Conservation (phyloP, 2,888 invertebrate genomes). For the Apodemia hepburni region DNA sequence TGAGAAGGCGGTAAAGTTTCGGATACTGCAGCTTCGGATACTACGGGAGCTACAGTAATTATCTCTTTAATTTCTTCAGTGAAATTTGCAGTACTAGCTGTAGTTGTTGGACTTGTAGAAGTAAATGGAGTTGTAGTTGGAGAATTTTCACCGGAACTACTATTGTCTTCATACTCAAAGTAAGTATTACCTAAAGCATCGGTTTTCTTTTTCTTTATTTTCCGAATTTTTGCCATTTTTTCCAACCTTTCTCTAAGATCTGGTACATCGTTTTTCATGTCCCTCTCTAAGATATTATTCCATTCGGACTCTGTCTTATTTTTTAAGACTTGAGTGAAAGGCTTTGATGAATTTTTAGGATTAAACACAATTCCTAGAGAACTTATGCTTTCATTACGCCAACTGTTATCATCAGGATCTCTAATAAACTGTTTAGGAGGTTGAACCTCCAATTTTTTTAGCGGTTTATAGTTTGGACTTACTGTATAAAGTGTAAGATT, state of each 20-base stretch:
- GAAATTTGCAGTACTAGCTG: slow-evolving; percentile 10
- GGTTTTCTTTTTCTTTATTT: slow-evolving; percentile 59
- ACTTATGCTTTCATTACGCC: slow-evolving; percentile 72
- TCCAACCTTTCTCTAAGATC: slow-evolving; percentile 62
- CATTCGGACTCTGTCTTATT: slow-evolving; percentile 66
- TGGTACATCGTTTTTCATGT: slow-evolving; percentile 49
- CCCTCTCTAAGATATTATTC: slow-evolving; percentile 46
- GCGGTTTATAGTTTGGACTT: slow-evolving; percentile 59
- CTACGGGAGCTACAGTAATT: not conserved
- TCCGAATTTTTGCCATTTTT: slow-evolving; percentile 63
- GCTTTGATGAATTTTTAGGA: slow-evolving; percentile 66
- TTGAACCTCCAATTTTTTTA: slow-evolving; percentile 65
- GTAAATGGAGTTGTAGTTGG: slow-evolving; percentile 25
- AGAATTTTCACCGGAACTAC: slow-evolving; percentile 42
- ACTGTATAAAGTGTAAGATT: slow-evolving; percentile 49
- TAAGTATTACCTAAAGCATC: slow-evolving; percentile 56
- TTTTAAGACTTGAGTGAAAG: slow-evolving; percentile 66
- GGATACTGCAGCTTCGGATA: not conserved
- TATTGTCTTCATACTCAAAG: slow-evolving; percentile 57
- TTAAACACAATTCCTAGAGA: slow-evolving; percentile 72
- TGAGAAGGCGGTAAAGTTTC: not conserved
- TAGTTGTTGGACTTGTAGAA: slow-evolving; percentile 22
- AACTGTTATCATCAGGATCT: slow-evolving; percentile 71
- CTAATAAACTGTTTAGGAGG: slow-evolving; percentile 54
- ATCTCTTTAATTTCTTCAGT: slow-evolving; percentile 16